phyloP scores from a whole-genome alignment of 2,888 invertebrate species.

The Pristionchus entomophagus region DNA sequence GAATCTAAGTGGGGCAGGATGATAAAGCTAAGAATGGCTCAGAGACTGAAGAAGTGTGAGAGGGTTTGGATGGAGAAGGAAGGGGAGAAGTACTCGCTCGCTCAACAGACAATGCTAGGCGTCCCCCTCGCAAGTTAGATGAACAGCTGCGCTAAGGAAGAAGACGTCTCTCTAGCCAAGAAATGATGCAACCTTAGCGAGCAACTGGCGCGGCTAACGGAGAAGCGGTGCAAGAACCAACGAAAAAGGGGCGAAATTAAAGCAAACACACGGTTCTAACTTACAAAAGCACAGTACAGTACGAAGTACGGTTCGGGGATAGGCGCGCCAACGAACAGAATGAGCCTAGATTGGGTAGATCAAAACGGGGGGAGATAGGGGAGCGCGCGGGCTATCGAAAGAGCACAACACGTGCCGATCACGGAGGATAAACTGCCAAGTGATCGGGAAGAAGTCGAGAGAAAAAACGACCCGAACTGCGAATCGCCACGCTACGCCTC shows the following conservation, averaged over 20 bases:
- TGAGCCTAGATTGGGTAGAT: not conserved
- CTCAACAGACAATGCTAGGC: not conserved
- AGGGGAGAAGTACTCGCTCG: not conserved
- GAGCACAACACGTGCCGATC: not conserved
- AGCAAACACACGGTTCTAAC: not conserved
- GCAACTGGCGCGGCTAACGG: not conserved
- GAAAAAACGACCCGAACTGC: conserved; percentile 23
- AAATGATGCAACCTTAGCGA: conserved; percentile 16
- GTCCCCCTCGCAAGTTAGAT: not conserved
- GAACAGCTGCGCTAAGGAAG: conserved; percentile 33
- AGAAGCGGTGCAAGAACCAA: not conserved
- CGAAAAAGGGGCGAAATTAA: not conserved
- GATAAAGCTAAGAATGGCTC: too few species aligned
- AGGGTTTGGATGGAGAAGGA: not conserved
- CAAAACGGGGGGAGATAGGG: not conserved
- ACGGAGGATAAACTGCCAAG: not conserved
- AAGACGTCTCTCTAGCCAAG: not conserved
- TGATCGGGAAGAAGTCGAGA: conserved; percentile 4
- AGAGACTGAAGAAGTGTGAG: not conserved
- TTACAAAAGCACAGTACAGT: not conserved
- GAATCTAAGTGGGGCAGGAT: too few species aligned
- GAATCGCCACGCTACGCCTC: conserved; percentile 1
- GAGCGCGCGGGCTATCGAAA: not conserved
- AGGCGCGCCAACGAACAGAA: not conserved
- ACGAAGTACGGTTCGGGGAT: not conserved